Conservation (phyloP, 1,140 invertebrate genomes). For the Drosophila mayri region DNA sequence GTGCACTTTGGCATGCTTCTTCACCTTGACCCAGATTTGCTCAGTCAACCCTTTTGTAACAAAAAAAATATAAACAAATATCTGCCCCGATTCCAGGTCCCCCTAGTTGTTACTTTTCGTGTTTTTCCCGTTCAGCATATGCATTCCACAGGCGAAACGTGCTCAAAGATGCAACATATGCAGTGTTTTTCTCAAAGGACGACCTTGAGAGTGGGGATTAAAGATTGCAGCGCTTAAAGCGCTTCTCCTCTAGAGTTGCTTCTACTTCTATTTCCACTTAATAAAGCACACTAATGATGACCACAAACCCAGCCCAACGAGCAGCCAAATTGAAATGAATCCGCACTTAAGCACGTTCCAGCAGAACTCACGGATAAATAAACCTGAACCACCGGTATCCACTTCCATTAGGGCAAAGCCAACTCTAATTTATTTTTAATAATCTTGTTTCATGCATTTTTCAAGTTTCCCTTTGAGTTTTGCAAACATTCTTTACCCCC, state of each 20-base stretch:
- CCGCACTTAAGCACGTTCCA: constrained; percentile 76
- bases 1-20: constrained; percentile 38
- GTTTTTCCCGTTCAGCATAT: constrained; percentile 53
- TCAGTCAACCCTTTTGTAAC: constrained; percentile 27
- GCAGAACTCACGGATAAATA: constrained; percentile 18
- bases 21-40: constrained; percentile 76
- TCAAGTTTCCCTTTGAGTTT: constrained; percentile 38
- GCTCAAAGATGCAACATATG: constrained; percentile 61
- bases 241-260: constrained; percentile 7
- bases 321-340: constrained; percentile 57
- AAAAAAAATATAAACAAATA: constrained; percentile 37
- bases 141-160: constrained; percentile 43
- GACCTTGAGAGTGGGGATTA: constrained; percentile 66
- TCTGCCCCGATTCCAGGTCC: constrained; percentile 10
- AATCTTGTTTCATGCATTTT: constrained; percentile 53
- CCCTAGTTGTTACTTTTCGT: constrained; percentile 24
- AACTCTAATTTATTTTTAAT: constrained; percentile 82
- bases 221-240: constrained; percentile 44
- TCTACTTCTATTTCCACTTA: constrained; percentile 70
- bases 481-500: constrained; percentile 52
- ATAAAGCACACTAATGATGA: constrained; percentile 82
- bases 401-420: constrained; percentile 46
- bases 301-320: constrained; percentile 53
- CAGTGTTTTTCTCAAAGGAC: constrained; percentile 32
- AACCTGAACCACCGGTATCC: constrained; percentile 39